Conservation (phyloP, 2,888 invertebrate species). For the Seira sanloemensis region DNA sequence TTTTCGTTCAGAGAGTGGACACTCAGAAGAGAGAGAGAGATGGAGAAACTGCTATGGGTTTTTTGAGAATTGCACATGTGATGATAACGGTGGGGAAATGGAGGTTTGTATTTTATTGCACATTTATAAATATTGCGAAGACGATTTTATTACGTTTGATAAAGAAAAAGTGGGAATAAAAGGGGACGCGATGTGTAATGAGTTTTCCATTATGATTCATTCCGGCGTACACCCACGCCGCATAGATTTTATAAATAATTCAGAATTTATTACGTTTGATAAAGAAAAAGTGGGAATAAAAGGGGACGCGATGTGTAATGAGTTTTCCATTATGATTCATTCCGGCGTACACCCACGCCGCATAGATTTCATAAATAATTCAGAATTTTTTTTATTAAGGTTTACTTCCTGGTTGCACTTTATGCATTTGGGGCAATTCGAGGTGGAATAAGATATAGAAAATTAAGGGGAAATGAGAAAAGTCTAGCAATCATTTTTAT, state of each 20-base stretch:
- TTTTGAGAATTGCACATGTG: constrained; percentile 1
- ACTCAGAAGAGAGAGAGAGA: too few species aligned
- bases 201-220: neutral
- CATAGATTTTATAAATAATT: neutral
- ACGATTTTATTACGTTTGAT: neutral
- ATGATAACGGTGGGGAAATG: neutral
- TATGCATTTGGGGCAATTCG: neutral
- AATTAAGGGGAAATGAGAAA: neutral
- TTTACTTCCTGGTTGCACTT: neutral
- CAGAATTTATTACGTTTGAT: neutral
- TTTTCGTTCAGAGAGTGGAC: neutral
- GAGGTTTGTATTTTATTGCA: neutral
- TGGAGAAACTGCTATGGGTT: neutral
- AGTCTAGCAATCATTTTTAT: neutral
- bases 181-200: too few species aligned
- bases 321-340: neutral
- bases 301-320: too few species aligned
- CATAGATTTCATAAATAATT: neutral
- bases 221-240: neutral
- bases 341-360: neutral
- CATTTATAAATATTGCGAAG: neutral
- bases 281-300: too few species aligned
- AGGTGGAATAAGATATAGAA: neutral
- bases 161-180: too few species aligned
- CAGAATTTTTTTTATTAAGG: neutral